Conservation (phyloP, 2,888 invertebrate species). For the Drosophila nigritarsus region DNA sequence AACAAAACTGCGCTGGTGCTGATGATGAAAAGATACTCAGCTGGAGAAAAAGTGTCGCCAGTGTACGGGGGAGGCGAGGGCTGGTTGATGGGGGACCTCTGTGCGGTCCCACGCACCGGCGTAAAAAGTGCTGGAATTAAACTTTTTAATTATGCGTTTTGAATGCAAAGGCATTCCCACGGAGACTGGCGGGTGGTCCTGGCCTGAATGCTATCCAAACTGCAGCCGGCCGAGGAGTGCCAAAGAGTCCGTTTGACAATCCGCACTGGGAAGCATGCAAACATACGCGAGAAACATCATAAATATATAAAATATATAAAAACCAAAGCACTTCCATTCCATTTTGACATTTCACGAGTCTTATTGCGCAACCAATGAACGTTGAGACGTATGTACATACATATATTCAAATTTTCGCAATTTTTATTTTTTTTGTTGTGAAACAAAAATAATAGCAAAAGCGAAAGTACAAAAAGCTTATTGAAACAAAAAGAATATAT, state of each 20-base stretch:
- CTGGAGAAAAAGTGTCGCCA: not conserved
- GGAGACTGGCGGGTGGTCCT: conserved; percentile 17
- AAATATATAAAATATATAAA: conserved; percentile 48
- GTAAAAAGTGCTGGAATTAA: conserved; percentile 54
- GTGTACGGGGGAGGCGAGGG: not conserved
- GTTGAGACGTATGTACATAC: not conserved
- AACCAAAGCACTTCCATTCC: conserved; percentile 36
- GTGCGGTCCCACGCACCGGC: conserved; percentile 26
- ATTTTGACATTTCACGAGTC: conserved; percentile 22
- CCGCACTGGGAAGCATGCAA: conserved; percentile 43
- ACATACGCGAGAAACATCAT: conserved; percentile 45
- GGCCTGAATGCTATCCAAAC: not conserved
- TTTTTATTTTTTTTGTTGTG: conserved; percentile 9
- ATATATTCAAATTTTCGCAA: not conserved
- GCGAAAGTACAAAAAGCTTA: conserved; percentile 6
- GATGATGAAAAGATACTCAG: not conserved
- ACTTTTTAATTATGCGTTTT: conserved; percentile 69
- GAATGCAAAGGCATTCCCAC: conserved; percentile 44
- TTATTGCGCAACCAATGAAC: not conserved
- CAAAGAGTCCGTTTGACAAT: conserved; percentile 31
- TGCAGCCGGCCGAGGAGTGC: conserved; percentile 9
- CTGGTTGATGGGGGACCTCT: not conserved
- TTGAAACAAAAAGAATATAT: conserved; percentile 2
- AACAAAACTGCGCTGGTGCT: conserved; percentile 11
- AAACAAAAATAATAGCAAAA: conserved; percentile 11